phyloP scores from a whole-genome alignment of 2,797 vertebrate species.

The Sebastes steindachneri region DNA sequence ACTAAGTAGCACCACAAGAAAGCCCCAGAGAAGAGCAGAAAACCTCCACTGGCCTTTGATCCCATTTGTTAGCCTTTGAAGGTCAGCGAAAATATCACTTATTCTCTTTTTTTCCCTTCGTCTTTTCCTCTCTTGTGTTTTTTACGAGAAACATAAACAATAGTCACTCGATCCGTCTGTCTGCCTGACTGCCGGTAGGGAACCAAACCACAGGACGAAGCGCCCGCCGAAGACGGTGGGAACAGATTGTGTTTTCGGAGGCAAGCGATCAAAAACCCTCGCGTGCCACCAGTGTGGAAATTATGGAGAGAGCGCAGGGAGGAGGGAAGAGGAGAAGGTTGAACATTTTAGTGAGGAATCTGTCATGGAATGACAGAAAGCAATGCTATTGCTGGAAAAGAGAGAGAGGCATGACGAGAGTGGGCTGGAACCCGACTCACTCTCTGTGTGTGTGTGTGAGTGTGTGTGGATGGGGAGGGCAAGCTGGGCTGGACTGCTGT shows the following conservation, averaged over 20 bases:
- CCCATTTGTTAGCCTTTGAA: constrained; percentile 74
- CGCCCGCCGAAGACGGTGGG: constrained; percentile 64
- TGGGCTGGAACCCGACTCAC: constrained; percentile 60
- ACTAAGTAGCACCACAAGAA: constrained; percentile 70
- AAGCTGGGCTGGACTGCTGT: constrained; percentile 69
- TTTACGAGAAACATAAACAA: constrained; percentile 80
- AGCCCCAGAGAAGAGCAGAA: constrained; percentile 54
- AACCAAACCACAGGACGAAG: constrained; percentile 70
- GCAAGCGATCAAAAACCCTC: constrained; percentile 82
- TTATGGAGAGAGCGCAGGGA: constrained; percentile 67
- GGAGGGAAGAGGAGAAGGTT: constrained; percentile 73
- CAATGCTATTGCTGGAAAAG: constrained; percentile 79
- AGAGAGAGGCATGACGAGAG: constrained; percentile 74
- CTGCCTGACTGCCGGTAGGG: constrained; percentile 66
- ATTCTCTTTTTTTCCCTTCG: constrained; percentile 51
- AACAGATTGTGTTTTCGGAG: constrained; percentile 81
- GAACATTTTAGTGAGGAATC: constrained; percentile 81
- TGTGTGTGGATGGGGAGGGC: constrained; percentile 46
- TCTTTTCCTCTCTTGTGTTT: constrained; percentile 58
- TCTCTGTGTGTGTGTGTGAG: constrained; percentile 37
- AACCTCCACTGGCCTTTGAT: constrained; percentile 76
- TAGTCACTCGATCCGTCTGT: constrained; percentile 75
- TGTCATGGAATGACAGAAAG: constrained; percentile 83
- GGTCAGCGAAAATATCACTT: constrained; percentile 77
- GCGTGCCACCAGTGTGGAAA: constrained; percentile 83